phyloP scores from a whole-genome alignment of 2,797 vertebrate genomes.

The Bovichtus variegatus region DNA sequence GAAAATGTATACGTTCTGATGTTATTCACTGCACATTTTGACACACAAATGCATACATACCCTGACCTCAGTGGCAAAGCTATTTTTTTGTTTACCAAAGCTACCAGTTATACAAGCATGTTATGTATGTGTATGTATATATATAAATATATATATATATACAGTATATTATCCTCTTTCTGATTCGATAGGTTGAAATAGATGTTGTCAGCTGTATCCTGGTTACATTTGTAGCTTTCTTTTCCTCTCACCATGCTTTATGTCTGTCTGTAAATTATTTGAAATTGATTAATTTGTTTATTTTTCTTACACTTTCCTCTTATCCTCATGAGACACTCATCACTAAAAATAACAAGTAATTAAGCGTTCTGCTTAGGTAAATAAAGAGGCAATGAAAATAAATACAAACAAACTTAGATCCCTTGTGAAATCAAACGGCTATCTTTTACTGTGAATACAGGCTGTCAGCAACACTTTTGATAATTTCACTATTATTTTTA shows the following conservation, averaged over 20 bases:
- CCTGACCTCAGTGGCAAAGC: constrained; percentile 21
- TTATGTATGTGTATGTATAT: neutral
- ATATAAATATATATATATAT: neutral
- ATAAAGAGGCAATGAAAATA: constrained; percentile 1
- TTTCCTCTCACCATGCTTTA: constrained; percentile 17
- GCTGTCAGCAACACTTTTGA: neutral
- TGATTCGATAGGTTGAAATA: neutral
- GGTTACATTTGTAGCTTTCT: neutral
- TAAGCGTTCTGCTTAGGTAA: neutral
- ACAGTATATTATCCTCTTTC: neutral
- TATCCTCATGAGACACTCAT: constrained; percentile 13
- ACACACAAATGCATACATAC: constrained; percentile 23
- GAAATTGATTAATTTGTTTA: constrained; percentile 29
- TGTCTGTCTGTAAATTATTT: constrained; percentile 27
- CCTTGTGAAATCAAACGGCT: neutral
- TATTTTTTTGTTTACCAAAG: constrained; percentile 9
- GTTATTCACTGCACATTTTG: constrained; percentile 6
- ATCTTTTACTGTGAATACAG: neutral
- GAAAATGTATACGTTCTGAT: constrained; percentile 1
- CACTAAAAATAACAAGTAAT: constrained; percentile 33
- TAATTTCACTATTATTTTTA: neutral
- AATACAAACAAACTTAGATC: neutral
- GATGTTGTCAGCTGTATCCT: neutral
- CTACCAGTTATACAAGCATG: constrained; percentile 1
- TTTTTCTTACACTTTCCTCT: neutral